Percentiles rank a stretch among this genome's conserved stretches.
phyloP scores from a whole-genome alignment of 1,140 invertebrate genomes.

The Achatina immaculata region DNA sequence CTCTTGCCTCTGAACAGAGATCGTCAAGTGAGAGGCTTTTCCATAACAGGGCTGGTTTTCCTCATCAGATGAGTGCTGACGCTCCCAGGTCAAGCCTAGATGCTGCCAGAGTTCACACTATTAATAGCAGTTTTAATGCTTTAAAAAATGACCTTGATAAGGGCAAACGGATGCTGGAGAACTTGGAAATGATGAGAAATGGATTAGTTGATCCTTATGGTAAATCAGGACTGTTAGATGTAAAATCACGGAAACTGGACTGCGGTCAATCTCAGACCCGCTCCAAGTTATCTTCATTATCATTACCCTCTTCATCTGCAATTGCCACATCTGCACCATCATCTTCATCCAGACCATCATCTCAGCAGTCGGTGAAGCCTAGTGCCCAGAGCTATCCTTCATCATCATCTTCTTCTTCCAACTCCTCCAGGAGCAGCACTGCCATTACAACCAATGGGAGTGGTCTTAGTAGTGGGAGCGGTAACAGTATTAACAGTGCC shows the following conservation, averaged over 20 bases:
- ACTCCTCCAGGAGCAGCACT: not conserved
- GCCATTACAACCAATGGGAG: not conserved
- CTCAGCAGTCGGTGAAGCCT: constrained; percentile 8
- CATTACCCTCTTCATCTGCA: not conserved
- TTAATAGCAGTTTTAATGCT: constrained; percentile 15
- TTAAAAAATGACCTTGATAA: constrained; percentile 23
- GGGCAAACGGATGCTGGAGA: constrained; percentile 25
- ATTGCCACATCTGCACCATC: not conserved
- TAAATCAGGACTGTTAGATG: not conserved
- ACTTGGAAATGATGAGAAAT: constrained; percentile 25
- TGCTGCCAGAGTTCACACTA: constrained; percentile 17
- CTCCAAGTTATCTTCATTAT: not conserved
- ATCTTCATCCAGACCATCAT: constrained; percentile 26
- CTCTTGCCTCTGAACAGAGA: not conserved
- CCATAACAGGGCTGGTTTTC: not conserved
- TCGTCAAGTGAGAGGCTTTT: not conserved
- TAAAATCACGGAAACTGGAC: constrained; percentile 8
- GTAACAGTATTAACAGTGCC: not conserved
- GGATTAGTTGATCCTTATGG: constrained; percentile 20
- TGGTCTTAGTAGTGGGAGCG: not conserved
- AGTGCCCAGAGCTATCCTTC: constrained; percentile 6
- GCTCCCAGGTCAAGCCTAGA: constrained; percentile 21
- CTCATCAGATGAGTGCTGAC: constrained; percentile 17
- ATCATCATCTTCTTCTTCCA: not conserved
- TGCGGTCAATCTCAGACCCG: constrained; percentile 6